A percentile compares a stretch with the other conserved stretches of the same genome.
Evolutionary conservation across 2,113 vertebrate genomes (phyloP).

Genomic region (Percina caprodes): DNA sequence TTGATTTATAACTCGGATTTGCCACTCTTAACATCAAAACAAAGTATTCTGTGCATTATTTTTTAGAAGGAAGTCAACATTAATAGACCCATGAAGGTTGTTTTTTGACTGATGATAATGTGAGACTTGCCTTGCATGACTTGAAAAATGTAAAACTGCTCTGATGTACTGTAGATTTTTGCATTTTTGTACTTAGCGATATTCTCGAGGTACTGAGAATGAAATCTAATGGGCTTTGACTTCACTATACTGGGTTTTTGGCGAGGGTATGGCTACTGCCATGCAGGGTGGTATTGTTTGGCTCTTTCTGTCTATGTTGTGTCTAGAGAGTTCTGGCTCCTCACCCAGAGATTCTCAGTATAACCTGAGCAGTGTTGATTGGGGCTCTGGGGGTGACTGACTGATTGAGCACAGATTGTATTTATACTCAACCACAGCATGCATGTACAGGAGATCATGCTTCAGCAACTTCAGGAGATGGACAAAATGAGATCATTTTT

Average conservation of each 20-base stretch:
- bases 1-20: slow-evolving; percentile 1
- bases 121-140: background rate
- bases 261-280: slow-evolving; percentile 47
- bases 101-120: background rate
- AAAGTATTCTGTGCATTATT: background rate
- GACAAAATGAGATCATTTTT: slow-evolving; percentile 31
- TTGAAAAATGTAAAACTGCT: background rate
- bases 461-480: slow-evolving; percentile 27
- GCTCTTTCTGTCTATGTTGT: slow-evolving; percentile 55
- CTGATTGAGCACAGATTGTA: slow-evolving; percentile 59
- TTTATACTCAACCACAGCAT: slow-evolving; percentile 41
- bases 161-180: background rate
- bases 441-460: slow-evolving; percentile 18
- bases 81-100: background rate
- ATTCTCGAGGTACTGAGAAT: background rate
- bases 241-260: slow-evolving; percentile 11
- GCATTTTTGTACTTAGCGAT: background rate
- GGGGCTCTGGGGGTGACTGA: slow-evolving; percentile 49
- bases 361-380: slow-evolving; percentile 54
- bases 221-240: slow-evolving; percentile 22
- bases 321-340: slow-evolving; percentile 62
- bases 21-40: background rate
- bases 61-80: background rate
- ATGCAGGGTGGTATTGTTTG: slow-evolving; percentile 56
- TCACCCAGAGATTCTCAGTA: slow-evolving; percentile 64